These are phyloP conservation scores for Gandaritis pyraliata DNA, from an alignment of 2,888 invertebrate species.

Conservation along the genomic window DNA sequence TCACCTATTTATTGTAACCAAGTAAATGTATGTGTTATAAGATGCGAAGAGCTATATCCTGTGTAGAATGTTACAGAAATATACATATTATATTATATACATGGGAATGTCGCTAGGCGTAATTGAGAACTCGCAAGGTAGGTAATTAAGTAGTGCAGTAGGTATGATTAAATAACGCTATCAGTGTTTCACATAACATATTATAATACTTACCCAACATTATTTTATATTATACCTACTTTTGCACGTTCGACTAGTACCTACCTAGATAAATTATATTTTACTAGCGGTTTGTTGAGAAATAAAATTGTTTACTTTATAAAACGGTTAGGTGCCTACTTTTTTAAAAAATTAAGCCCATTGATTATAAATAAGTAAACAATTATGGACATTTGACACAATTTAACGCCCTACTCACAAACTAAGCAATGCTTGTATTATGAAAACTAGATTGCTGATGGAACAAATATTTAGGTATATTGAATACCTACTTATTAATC, in stretches of 20 bases:
- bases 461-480: no score
- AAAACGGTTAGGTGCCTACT: no score
- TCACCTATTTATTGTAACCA: slow-evolving; percentile 2
- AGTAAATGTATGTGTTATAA: not conserved
- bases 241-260: not conserved
- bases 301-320: no score
- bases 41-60: slow-evolving; percentile 4
- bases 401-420: no score
- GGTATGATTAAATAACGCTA: slow-evolving; percentile 6
- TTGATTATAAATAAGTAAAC: no score
- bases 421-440: no score
- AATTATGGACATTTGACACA: no score
- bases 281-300: no score
- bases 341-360: no score
- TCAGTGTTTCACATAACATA: slow-evolving; percentile 4
- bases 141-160: slow-evolving; percentile 1
- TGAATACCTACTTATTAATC: no score
- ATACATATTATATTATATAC: not conserved
- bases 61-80: not conserved
- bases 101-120: slow-evolving; percentile 10
- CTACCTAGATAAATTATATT: not conserved
- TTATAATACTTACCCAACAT: no score
- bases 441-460: no score
- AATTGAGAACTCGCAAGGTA: slow-evolving; percentile 12
- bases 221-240: not conserved